Percentiles rank a stretch among this genome's conserved stretches.
Evolutionary conservation across 2,113 vertebrate genomes (phyloP).

Genomic region (Pantherophis guttatus): DNA sequence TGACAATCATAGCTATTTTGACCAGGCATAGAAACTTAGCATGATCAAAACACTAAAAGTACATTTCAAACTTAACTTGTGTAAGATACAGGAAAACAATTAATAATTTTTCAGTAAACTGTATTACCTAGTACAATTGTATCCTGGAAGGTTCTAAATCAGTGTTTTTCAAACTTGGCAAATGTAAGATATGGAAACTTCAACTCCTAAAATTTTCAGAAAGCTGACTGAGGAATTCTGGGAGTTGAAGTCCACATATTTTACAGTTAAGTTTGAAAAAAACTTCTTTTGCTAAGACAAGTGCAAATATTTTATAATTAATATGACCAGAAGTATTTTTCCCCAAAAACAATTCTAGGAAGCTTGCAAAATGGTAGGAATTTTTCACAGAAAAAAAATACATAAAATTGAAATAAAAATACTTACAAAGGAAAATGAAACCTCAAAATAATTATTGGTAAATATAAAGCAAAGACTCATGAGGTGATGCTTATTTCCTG

Average conservation of each 20-base stretch:
- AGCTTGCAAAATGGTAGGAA: neutral
- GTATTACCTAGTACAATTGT: neutral
- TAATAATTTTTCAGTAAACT: neutral
- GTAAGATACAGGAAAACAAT: neutral
- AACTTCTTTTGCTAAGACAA: neutral
- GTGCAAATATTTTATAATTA: neutral
- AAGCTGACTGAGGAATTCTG: neutral
- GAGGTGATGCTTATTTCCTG: neutral
- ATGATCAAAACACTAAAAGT: neutral
- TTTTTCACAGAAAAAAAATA: neutral
- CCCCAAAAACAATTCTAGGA: neutral
- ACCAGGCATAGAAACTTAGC: neutral
- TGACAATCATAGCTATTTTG: neutral
- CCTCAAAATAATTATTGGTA: neutral
- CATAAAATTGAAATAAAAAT: neutral
- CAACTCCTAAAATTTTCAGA: neutral
- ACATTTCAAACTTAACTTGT: neutral
- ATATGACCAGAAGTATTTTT: neutral
- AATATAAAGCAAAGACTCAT: neutral
- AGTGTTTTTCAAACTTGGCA: neutral
- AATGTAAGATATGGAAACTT: neutral
- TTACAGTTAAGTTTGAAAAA: neutral
- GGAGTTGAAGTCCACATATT: neutral
- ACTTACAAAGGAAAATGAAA: neutral
- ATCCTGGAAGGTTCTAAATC: neutral